A percentile compares a stretch with the other conserved stretches of the same genome.
Evolutionary conservation across 2,888 invertebrate genomes (phyloP).

Genomic region (Euclidia mi): DNA sequence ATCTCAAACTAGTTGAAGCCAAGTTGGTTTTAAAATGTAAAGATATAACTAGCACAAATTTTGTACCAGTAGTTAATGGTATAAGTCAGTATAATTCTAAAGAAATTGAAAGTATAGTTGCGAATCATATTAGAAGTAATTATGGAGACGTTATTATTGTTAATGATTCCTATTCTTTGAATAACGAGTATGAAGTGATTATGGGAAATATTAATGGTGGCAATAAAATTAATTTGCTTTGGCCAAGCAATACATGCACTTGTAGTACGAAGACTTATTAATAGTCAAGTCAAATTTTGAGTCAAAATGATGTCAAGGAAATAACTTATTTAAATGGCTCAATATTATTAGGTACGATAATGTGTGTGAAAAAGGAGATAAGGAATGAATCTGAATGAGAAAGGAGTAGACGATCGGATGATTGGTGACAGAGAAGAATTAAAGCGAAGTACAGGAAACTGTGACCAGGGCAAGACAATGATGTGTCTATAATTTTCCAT

Average conservation of each 20-base stretch:
- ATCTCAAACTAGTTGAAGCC: constrained; percentile 41
- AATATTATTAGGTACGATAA: too few species aligned
- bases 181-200: constrained; percentile 32
- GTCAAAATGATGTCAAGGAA: too few species aligned
- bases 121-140: constrained; percentile 31
- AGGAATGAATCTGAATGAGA: too few species aligned
- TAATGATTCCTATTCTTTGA: constrained; percentile 25
- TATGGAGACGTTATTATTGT: constrained; percentile 46
- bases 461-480: too few species aligned
- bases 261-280: background rate
- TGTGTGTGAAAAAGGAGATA: too few species aligned
- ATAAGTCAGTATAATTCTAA: constrained; percentile 22
- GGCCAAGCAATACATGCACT: constrained; percentile 31
- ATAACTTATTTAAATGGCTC: too few species aligned
- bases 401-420: too few species aligned
- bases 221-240: constrained; percentile 34
- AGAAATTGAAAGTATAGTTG: constrained; percentile 33
- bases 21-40: constrained; percentile 43
- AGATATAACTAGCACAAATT: constrained; percentile 41
- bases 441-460: too few species aligned
- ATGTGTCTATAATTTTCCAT: too few species aligned
- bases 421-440: too few species aligned
- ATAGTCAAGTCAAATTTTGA: background rate
- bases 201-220: constrained; percentile 12
- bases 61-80: constrained; percentile 46